Conservation (phyloP, 1,140 invertebrate species). For the Apis laboriosa region DNA sequence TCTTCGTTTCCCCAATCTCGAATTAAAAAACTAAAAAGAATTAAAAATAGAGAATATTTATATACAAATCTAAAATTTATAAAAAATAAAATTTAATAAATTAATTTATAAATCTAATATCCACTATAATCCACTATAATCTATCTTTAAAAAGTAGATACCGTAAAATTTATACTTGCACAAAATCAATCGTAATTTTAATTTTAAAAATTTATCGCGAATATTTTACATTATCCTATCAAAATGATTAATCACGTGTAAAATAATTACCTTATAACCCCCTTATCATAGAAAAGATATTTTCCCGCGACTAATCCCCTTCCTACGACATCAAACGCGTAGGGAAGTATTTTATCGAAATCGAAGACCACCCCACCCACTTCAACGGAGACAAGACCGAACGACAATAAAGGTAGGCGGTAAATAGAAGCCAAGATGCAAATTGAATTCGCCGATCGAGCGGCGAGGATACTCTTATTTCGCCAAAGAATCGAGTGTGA, state of each 20-base stretch:
- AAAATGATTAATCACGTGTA: background rate
- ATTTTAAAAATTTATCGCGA: background rate
- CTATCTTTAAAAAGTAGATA: no score
- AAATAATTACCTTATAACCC: background rate
- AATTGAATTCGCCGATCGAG: constrained; percentile 75
- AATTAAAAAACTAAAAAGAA: no score
- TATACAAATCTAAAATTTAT: no score
- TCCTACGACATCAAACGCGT: background rate
- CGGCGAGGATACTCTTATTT: constrained; percentile 68
- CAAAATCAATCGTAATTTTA: background rate
- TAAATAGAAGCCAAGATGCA: constrained; percentile 70
- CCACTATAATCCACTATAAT: no score
- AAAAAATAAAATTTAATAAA: no score
- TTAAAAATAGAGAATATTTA: no score
- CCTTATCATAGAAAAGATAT: no score
- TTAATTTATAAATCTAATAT: no score
- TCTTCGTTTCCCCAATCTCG: no score
- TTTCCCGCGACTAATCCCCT: background rate
- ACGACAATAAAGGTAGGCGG: constrained; percentile 18
- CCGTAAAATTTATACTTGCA: background rate
- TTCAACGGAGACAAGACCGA: background rate
- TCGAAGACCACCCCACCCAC: background rate
- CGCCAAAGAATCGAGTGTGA: constrained; percentile 22
- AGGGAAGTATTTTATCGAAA: constrained; percentile 12
- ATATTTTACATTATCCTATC: background rate